A percentile compares a stretch with the other conserved stretches of the same genome.
These are phyloP conservation scores for Agrilus mali DNA, from an alignment of 2,888 invertebrate species.

Conservation along the genomic window DNA sequence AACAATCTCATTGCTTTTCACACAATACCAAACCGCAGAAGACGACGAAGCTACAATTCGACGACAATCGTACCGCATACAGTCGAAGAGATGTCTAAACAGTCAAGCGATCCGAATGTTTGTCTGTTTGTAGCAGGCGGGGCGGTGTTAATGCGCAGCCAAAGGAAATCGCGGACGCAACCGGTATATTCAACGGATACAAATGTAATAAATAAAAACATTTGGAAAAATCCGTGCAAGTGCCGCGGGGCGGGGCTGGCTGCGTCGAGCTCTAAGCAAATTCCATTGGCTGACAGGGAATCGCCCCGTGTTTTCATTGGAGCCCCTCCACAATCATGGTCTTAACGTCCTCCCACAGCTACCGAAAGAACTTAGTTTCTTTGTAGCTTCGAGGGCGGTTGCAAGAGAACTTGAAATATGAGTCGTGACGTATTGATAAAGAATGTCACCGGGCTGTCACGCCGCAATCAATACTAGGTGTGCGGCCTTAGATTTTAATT, in stretches of 20 bases:
- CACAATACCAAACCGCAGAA: constrained; percentile 13
- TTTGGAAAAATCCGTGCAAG: constrained; percentile 40
- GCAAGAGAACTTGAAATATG: constrained; percentile 38
- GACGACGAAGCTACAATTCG: background rate
- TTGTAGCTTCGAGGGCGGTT: constrained; percentile 41
- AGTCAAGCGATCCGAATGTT: constrained; percentile 28
- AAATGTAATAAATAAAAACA: constrained; percentile 62
- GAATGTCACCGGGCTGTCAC: constrained; percentile 57
- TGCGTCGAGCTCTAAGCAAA: constrained; percentile 40
- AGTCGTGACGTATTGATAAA: constrained; percentile 47
- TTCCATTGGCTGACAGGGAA: constrained; percentile 36
- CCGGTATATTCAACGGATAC: constrained; percentile 55
- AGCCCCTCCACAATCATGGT: constrained; percentile 21
- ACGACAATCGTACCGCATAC: constrained; percentile 18
- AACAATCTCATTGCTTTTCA: constrained; percentile 6
- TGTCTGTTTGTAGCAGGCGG: constrained; percentile 35
- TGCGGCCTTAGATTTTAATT: constrained; percentile 19
- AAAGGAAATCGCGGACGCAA: constrained; percentile 34
- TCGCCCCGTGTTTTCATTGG: constrained; percentile 24
- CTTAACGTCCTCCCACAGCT: constrained; percentile 27
- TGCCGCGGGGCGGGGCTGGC: constrained; percentile 25
- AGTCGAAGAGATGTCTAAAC: constrained; percentile 34
- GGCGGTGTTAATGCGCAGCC: constrained; percentile 23
- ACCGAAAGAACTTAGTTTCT: constrained; percentile 44
- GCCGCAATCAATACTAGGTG: constrained; percentile 39